Conservation (phyloP, 2,113 vertebrate species). For the Pseudorhombus dupliciocellatus region DNA sequence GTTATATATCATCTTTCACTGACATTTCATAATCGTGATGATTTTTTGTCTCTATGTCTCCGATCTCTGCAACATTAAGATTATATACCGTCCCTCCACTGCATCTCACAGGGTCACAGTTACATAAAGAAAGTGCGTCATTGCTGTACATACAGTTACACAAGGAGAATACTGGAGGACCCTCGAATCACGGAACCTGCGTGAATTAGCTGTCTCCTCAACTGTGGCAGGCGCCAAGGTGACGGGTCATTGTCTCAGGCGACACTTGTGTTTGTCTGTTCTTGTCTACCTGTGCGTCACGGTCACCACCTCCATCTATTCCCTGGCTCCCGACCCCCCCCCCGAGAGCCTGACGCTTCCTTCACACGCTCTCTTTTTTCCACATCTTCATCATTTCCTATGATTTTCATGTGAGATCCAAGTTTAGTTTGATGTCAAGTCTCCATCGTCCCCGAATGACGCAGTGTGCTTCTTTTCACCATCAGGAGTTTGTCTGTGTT, state of each 20-base stretch:
- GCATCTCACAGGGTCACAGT: neutral
- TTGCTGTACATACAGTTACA: neutral
- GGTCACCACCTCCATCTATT: constrained; percentile 21
- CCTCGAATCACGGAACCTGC: neutral
- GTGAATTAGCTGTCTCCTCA: neutral
- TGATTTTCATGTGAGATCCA: neutral
- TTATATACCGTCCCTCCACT: neutral
- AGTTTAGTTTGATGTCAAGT: neutral
- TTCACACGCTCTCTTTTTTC: neutral
- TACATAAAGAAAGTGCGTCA: neutral
- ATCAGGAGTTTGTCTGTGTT: neutral
- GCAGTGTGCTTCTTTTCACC: neutral
- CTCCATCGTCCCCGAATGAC: neutral
- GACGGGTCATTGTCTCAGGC: constrained; percentile 13
- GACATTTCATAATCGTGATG: neutral
- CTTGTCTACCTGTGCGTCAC: neutral
- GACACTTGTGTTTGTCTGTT: constrained; percentile 6
- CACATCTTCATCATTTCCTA: neutral
- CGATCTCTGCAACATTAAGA: no score
- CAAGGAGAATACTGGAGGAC: neutral
- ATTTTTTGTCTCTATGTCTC: neutral
- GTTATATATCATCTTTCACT: neutral
- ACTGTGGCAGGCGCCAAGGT: neutral
- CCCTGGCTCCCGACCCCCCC: constrained; percentile 13
- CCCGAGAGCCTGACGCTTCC: constrained; percentile 11